phyloP scores from a whole-genome alignment of 2,888 invertebrate species.

The Heliconius ethilla region DNA sequence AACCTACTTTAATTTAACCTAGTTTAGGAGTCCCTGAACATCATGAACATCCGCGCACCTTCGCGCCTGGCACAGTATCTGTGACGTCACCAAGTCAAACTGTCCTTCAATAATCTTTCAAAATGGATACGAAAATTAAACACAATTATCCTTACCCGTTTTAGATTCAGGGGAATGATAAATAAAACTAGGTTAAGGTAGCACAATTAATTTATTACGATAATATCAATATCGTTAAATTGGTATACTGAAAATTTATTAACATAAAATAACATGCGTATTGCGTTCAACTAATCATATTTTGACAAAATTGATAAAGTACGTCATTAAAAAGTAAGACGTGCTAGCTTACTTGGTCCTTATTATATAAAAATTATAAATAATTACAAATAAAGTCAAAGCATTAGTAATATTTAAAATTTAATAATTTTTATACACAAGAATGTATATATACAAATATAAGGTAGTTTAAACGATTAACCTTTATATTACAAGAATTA shows the following conservation, averaged over 20 bases:
- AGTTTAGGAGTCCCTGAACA: conserved; percentile 74
- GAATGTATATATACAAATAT: background rate
- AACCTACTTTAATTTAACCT: conserved; percentile 81
- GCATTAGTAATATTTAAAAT: background rate
- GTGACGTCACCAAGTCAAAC: conserved; percentile 71
- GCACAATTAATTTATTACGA: conserved; percentile 54
- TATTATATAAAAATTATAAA: background rate
- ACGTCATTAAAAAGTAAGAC: conserved; percentile 19
- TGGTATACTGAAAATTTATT: conserved; percentile 36
- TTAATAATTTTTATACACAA: background rate
- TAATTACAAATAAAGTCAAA: background rate
- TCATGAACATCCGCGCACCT: conserved; percentile 68
- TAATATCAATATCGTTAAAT: conserved; percentile 42
- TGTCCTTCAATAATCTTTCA: conserved; percentile 64
- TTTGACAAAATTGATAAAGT: conserved; percentile 28
- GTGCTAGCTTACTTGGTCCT: background rate
- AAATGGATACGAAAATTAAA: conserved; percentile 74
- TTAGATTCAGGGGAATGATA: conserved; percentile 55
- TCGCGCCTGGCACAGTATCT: conserved; percentile 75
- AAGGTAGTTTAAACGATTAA: background rate
- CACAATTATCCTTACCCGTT: conserved; percentile 68
- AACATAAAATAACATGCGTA: conserved; percentile 25
- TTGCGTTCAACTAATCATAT: conserved; percentile 25
- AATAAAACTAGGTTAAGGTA: conserved; percentile 64
- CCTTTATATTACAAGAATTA: background rate